These are phyloP conservation scores for Crenichthys baileyi DNA, from an alignment of 2,797 vertebrate genomes.

Conservation along the genomic window DNA sequence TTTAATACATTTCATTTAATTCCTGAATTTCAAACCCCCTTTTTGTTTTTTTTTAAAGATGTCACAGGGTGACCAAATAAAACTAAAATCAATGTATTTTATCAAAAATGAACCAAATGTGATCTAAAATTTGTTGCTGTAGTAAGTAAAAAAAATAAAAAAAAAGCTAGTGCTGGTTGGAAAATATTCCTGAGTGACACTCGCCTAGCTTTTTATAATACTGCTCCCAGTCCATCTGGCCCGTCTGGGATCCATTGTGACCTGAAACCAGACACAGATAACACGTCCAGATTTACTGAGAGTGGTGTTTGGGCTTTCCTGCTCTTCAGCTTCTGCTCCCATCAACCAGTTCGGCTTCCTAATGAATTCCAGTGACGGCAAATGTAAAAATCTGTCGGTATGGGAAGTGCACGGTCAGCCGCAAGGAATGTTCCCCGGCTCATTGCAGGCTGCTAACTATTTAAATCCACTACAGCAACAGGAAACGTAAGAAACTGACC, in stretches of 20 bases:
- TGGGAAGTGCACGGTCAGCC: conserved; percentile 51
- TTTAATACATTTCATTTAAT: neutral
- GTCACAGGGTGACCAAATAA: neutral
- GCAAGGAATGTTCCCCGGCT: conserved; percentile 6
- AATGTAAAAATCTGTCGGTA: conserved; percentile 29
- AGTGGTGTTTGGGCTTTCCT: conserved; percentile 19
- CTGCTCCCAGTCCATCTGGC: conserved; percentile 82
- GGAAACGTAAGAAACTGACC: neutral
- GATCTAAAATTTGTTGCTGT: neutral
- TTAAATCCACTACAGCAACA: neutral
- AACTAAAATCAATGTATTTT: neutral
- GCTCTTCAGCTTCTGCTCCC: conserved; percentile 38
- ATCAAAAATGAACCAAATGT: neutral
- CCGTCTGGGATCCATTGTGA: conserved; percentile 81
- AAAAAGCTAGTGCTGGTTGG: neutral
- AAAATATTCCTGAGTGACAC: conserved; percentile 49
- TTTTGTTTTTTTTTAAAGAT: neutral
- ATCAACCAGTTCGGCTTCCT: conserved; percentile 31
- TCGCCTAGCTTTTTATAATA: conserved; percentile 80
- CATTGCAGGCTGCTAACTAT: conserved; percentile 9
- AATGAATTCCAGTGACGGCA: conserved; percentile 49
- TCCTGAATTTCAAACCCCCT: neutral
- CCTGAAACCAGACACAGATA: conserved; percentile 77
- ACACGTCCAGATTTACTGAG: conserved; percentile 58
- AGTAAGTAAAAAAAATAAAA: conserved; percentile 2